Base-by-base conservation (phyloP, 2,113 vertebrate genomes). In the Ploceus nigricollis region DNA sequence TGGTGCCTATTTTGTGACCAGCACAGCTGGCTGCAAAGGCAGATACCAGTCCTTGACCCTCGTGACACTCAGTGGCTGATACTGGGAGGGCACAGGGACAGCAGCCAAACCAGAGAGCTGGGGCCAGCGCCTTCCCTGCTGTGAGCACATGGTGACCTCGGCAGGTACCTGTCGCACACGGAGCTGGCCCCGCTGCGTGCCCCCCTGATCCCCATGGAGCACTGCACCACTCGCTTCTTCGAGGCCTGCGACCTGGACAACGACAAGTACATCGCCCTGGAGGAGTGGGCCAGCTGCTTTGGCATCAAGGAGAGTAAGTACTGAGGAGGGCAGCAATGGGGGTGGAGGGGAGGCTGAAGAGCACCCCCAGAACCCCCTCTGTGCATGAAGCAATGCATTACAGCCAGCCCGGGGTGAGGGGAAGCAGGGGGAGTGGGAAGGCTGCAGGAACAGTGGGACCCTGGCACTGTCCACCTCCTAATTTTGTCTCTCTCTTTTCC, bases 161-260 rank as follows among this genome's bases (percentile, higher is more conserved):
- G 18, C 97, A 99, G 99, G 80, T 99, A 99, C 97, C 98, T 99
- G 97, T 99, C 99, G 89, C 99, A 99, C 98, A 99, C 99, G 0
- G 99, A 99, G 98, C 98, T 99, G 97, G 97, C 99, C 85, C 99
- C 99, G 0, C 98, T 99, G 93, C 99, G 99, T 1, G 99, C 99
- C 2, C 99, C 99, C 11, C 99, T 99, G 91, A 99, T 99, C 89
- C 99, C 99, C 98, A 99, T 99, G 99, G 99, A 99, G 98, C 99
- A 99, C 79, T 99, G 99, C 98, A 99, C 99, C 98, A 99, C 99
- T 24, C 99, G 98, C 97, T 99, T 99, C 98, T 99, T 99, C 1
- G 99, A 99, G 44, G 95, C 98, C 92, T 99, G 99, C 0, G 99
- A 99, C 90, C 95, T 99, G 81, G 99, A 99, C 95, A 98, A 96